Conservation (phyloP, 2,113 vertebrate species). For the Ginglymostoma cirratum region DNA sequence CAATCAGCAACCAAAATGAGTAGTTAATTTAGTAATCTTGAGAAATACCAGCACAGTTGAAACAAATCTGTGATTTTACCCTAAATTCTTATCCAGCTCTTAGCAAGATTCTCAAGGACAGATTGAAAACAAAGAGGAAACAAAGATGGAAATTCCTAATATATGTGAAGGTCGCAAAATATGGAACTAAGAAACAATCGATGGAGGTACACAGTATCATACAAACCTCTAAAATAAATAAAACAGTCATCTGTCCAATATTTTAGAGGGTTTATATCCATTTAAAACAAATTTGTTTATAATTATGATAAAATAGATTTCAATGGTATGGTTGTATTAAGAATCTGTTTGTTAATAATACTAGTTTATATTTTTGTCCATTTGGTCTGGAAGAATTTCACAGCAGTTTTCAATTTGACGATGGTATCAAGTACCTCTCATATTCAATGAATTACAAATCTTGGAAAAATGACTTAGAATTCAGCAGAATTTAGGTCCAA, state of each 20-base stretch:
- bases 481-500: neutral
- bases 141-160: neutral
- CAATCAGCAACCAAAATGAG: neutral
- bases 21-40: neutral
- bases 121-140: neutral
- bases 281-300: neutral
- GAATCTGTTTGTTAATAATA: neutral
- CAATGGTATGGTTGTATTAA: neutral
- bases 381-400: neutral
- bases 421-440: neutral
- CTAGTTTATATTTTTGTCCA: neutral
- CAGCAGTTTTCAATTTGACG: neutral
- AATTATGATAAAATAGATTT: neutral
- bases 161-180: neutral
- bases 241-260: neutral
- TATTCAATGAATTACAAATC: neutral
- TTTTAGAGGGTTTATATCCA: neutral
- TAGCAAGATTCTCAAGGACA: neutral
- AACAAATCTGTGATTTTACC: neutral
- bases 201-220: neutral
- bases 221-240: neutral
- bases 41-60: neutral
- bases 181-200: neutral
- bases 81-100: neutral
- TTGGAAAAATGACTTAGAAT: neutral